Evolutionary conservation across 2,797 vertebrate species (phyloP).

Genomic region (Poecilia velifera): DNA sequence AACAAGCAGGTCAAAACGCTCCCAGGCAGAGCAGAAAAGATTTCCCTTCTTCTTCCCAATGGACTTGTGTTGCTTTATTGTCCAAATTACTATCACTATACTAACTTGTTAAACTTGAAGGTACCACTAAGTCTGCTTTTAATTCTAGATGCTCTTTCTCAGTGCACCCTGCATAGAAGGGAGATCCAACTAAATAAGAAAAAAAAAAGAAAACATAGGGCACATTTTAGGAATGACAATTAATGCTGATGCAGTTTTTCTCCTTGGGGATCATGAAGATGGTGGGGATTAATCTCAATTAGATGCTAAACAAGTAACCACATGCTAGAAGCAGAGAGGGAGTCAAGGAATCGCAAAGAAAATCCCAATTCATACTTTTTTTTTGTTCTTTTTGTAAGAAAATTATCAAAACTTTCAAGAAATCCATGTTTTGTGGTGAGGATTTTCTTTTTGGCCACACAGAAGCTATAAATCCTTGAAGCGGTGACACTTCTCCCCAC

Average conservation of each 20-base stretch:
- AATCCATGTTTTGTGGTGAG: background rate
- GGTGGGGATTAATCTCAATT: background rate
- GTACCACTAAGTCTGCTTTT: slow-evolving; percentile 29
- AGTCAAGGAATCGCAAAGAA: background rate
- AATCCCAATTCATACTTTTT: background rate
- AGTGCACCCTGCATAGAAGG: slow-evolving; percentile 10
- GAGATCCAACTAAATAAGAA: slow-evolving; percentile 36
- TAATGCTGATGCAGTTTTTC: background rate
- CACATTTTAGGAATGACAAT: background rate
- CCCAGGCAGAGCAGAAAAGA: slow-evolving; percentile 14
- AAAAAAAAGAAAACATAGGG: background rate
- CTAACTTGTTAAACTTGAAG: slow-evolving; percentile 49
- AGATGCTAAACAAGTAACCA: background rate
- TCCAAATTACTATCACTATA: slow-evolving; percentile 45
- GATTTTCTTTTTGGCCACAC: background rate
- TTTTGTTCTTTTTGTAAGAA: background rate
- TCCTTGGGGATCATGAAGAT: background rate
- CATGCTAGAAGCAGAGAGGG: background rate
- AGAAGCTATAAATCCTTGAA: background rate
- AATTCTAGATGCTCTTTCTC: slow-evolving; percentile 41
- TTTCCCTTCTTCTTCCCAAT: slow-evolving; percentile 28
- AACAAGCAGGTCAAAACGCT: slow-evolving; percentile 40
- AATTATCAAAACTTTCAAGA: background rate
- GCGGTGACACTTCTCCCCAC: background rate
- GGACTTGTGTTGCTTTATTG: slow-evolving; percentile 49